These are phyloP conservation scores for Entelurus aequoreus DNA, from an alignment of 2,113 vertebrate genomes.

Conservation along the genomic window DNA sequence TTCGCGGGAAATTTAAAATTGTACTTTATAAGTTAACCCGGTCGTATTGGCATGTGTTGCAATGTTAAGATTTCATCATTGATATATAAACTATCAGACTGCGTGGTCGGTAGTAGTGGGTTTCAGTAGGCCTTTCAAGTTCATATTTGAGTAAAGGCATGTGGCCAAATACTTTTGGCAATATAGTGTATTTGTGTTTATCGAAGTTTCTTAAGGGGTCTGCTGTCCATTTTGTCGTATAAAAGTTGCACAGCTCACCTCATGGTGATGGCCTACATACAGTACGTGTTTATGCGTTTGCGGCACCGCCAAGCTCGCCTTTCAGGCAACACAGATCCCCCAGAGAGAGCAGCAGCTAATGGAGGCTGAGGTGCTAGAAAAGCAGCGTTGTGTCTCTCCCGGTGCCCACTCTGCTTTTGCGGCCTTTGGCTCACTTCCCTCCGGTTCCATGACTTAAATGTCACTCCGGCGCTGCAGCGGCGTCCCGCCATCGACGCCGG, in stretches of 20 bases:
- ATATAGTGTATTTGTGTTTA: too few species aligned
- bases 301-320: constrained; percentile 30
- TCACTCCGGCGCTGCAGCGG: constrained; percentile 40
- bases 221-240: too few species aligned
- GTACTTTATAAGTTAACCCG: too few species aligned
- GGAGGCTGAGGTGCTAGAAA: constrained; percentile 30
- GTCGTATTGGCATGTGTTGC: too few species aligned
- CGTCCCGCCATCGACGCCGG: constrained; percentile 16
- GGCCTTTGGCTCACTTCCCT: constrained; percentile 17
- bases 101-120: too few species aligned
- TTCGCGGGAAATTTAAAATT: too few species aligned
- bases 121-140: too few species aligned
- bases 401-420: constrained; percentile 41
- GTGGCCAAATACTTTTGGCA: too few species aligned
- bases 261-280: constrained; percentile 20
- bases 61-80: too few species aligned
- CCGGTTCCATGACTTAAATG: constrained; percentile 45
- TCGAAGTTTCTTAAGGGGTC: too few species aligned
- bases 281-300: constrained; percentile 31
- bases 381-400: constrained; percentile 22
- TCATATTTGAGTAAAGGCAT: too few species aligned
- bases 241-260: constrained; percentile 11
- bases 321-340: constrained; percentile 23
- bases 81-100: too few species aligned
- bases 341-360: constrained; percentile 39